Base-by-base conservation (phyloP, 2,888 invertebrate genomes). In the Hydroisotoma schaefferi region DNA sequence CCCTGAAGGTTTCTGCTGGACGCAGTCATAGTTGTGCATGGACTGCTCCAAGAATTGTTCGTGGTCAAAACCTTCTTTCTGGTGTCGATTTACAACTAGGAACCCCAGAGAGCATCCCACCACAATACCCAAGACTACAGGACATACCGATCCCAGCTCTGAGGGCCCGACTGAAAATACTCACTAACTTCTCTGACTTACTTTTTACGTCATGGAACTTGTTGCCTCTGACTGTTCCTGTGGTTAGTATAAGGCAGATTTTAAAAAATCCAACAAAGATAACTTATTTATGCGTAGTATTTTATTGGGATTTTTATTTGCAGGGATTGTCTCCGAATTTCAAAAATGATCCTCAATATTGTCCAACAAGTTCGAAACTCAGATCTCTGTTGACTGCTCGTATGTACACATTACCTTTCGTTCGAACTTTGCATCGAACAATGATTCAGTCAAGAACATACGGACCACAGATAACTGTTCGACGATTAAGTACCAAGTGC, bases 371-470 rank as follows among this genome's bases (percentile, higher is more conserved):
- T 22, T 76, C 80, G 2, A 77, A 78, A 65, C 73, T 84, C 43
- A 75, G 84, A 40, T 79, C 81, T 1, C 72, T 84, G 37, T 74
- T 84, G 33, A 82, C 83, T 0, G 81, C 83, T 1, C 74, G 83
- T 52, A 83, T 84, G 2, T 83, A 83, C 73, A 84, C 83, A 0
- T 76, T 85, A 61, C 84, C 85, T 1, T 79, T 85, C 73, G 83
- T 84, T 2, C 76, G 84, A 54, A 81, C 83, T 63, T 78, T 85
- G 10, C 83, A 84, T n/a, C 80, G 83, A 61, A 85, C 84, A 1
- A 85, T 85, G 84, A 81, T 84, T 10, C 84, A 84, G 74, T 84
- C 84, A 20, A 80, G 82, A 68, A 85, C 84, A 75, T 84, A 84
- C 71, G 84, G 84, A 1, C 85, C 85, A 0, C 83, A 83, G 74